A percentile compares a stretch with the other conserved stretches of the same genome.
phyloP scores from a whole-genome alignment of 2,797 vertebrate genomes.

The Octomys mimax region DNA sequence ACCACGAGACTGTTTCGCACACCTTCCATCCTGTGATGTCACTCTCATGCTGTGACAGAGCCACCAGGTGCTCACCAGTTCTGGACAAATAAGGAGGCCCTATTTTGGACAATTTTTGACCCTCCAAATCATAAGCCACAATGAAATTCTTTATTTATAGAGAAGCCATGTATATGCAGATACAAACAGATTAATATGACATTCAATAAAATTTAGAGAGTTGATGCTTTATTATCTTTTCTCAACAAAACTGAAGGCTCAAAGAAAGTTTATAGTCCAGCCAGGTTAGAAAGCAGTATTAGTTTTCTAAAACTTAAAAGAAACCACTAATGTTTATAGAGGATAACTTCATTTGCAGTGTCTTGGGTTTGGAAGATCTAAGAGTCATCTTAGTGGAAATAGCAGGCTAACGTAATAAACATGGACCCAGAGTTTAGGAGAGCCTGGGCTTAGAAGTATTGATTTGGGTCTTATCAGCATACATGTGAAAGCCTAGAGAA shows the following conservation, averaged over 20 bases:
- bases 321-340: not conserved
- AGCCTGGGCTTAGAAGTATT: not conserved
- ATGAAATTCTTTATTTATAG: not conserved
- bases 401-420: not conserved
- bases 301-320: not conserved
- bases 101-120: not conserved
- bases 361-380: fast-evolving
- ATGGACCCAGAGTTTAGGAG: not conserved
- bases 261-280: not conserved
- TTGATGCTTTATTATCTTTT: not conserved
- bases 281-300: not conserved
- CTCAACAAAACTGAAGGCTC: not conserved
- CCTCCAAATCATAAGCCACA: not conserved
- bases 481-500: not conserved
- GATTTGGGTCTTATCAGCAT: not conserved
- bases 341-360: not conserved
- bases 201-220: not conserved
- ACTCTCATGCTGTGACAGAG: not conserved
- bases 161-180: not conserved
- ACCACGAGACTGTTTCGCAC: not conserved
- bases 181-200: not conserved
- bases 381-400: not conserved
- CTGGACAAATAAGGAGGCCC: no score
- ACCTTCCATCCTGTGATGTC: no score
- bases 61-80: not conserved